Evolutionary conservation across 2,113 vertebrate genomes (phyloP).

Genomic region (Pituophis catenifer): DNA sequence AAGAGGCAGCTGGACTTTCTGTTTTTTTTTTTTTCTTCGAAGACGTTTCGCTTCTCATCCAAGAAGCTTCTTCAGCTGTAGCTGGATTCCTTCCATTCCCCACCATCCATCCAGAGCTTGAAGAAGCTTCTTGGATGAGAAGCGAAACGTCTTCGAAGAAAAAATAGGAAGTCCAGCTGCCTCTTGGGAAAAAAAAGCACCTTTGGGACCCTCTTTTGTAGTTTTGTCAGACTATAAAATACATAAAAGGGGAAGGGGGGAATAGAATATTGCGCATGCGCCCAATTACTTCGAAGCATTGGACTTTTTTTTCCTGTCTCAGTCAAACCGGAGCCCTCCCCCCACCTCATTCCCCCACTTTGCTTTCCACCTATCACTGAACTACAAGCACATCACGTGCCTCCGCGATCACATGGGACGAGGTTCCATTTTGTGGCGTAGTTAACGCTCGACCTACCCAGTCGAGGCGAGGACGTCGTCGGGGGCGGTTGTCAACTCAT

Average conservation of each 20-base stretch:
- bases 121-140: too few species aligned
- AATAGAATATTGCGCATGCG: not conserved
- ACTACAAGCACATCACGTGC: not conserved
- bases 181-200: too few species aligned
- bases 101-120: too few species aligned
- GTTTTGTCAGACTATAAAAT: not conserved
- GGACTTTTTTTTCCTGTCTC: fast-evolving
- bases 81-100: too few species aligned
- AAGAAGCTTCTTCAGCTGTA: too few species aligned
- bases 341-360: not conserved
- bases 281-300: fast-evolving
- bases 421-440: constrained; percentile 44
- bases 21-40: too few species aligned
- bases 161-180: too few species aligned
- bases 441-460: not conserved
- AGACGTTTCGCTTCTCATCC: too few species aligned
- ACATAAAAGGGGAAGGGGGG: fast-evolving
- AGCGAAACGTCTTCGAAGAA: too few species aligned
- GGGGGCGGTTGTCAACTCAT: fast-evolving
- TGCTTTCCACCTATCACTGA: constrained; percentile 28
- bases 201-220: not conserved
- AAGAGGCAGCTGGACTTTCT: too few species aligned
- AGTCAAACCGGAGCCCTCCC: fast-evolving
- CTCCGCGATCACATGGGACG: not conserved
- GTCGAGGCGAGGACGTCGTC: not conserved